Base-by-base conservation (phyloP, 2,797 vertebrate genomes). In the Rhyacichthys aspro region DNA sequence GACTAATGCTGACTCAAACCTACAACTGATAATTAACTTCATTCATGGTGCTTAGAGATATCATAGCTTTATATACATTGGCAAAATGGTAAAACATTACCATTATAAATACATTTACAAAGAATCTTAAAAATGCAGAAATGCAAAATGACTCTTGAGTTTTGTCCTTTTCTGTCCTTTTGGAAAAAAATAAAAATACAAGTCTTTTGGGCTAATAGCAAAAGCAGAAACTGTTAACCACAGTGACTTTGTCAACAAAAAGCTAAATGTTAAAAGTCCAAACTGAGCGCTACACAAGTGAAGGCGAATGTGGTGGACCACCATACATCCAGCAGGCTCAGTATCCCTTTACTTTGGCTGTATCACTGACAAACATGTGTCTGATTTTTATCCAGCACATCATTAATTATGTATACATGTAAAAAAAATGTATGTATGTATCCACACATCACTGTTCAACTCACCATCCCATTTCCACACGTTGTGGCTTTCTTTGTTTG, bases 131-230 rank as follows among this genome's bases (percentile, higher is more conserved):
- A 14, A 64, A 55, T 19, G 63, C 34, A 68, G 42, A 63, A 41
- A 64, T 66, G 55, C 60, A 28, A 28, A 28, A 28, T n/a, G n/a
- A n/a, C 55, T 37, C 47, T 47, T 8, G 9, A 42, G 15, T 42
- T 62, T 46, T 70, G 38, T 36, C 65, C 14, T 59, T 78, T 63
- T 55, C 53, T 62, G 71, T 63, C 19, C 32, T 75, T 36, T 46
- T 67, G 50, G 54, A 82, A 69, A 81, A 7, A 55, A 80, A 81
- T 43, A 84, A 77, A 87, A 78, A 63, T 17, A 15, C 57, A 78
- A 57, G 9, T 6, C 28, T 15, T 61, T 63, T 9, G 37, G 59
- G 62, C 48, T 23, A 41, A 63, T 23, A 68, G 63, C 57, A 75
- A 64, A 67, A 78, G 56, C 53, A 56, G 49, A 71, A 79, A 61